These are phyloP conservation scores for Telenomus remus DNA, from an alignment of 1,140 invertebrate species.

Conservation along the genomic window DNA sequence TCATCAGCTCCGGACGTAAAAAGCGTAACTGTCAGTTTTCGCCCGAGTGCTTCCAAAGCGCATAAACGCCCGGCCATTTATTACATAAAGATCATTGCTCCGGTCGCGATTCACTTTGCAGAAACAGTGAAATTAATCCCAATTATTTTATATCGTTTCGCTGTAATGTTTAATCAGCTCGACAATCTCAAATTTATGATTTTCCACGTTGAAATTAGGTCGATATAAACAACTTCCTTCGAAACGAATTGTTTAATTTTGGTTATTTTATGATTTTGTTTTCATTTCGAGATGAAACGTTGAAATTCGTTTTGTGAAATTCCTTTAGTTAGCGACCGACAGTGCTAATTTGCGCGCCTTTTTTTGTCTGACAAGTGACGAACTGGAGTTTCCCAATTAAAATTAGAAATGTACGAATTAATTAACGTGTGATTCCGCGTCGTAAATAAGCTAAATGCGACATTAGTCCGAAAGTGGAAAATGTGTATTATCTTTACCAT, in stretches of 20 bases:
- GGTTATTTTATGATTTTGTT: background rate
- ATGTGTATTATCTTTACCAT: slow-evolving; percentile 44
- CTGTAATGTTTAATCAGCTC: too few species aligned
- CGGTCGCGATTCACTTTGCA: slow-evolving; percentile 1
- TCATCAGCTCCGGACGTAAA: slow-evolving; percentile 6
- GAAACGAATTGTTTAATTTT: too few species aligned
- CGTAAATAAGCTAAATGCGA: slow-evolving; percentile 40
- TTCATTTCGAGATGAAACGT: too few species aligned
- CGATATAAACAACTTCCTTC: too few species aligned
- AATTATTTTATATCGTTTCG: too few species aligned
- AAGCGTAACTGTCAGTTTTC: slow-evolving; percentile 18
- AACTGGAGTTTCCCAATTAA: background rate
- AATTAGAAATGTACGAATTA: slow-evolving; percentile 7
- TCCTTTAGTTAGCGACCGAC: background rate
- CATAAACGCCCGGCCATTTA: slow-evolving; percentile 16
- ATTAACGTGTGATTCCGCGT: slow-evolving; percentile 17
- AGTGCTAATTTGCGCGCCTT: background rate
- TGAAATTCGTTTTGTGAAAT: background rate
- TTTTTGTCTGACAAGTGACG: background rate
- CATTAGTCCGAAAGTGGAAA: slow-evolving; percentile 44
- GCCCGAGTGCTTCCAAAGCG: slow-evolving; percentile 10
- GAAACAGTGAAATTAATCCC: background rate
- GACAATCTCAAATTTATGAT: too few species aligned
- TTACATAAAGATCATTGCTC: slow-evolving; percentile 24
- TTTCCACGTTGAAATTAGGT: too few species aligned